phyloP scores from a whole-genome alignment of 2,113 vertebrate genomes.

The Phyllostomus hastatus region DNA sequence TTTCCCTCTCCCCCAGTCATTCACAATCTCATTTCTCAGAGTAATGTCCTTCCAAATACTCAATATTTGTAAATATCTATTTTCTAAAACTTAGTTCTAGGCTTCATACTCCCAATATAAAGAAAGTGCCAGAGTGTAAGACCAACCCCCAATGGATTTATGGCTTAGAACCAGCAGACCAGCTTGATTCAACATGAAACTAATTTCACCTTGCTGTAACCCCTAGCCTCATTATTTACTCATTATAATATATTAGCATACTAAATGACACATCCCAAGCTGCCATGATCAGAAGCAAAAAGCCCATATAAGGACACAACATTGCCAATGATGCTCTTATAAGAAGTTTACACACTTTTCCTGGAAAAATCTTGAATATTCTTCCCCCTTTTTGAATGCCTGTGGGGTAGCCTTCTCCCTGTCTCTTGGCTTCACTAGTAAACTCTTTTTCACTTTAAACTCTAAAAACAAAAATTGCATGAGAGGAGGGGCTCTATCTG shows the following conservation, averaged over 20 bases:
- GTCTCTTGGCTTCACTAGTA: not conserved
- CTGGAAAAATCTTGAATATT: not conserved
- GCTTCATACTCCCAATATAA: not conserved
- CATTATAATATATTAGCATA: not conserved
- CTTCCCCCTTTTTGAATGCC: not conserved
- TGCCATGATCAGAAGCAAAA: not conserved
- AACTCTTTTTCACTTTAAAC: not conserved
- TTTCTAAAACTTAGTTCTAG: not conserved
- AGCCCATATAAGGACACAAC: not conserved
- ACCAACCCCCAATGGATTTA: not conserved
- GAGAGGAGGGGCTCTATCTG: not conserved
- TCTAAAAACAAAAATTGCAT: not conserved
- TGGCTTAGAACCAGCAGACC: not conserved
- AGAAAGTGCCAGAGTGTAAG: not conserved
- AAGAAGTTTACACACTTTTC: not conserved
- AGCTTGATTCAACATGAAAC: not conserved
- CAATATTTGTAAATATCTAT: not conserved
- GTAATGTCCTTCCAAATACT: not conserved
- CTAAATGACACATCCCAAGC: not conserved
- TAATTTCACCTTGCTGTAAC: not conserved
- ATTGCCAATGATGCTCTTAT: not conserved
- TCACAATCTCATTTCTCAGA: conserved; percentile 1
- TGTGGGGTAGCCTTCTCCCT: not conserved
- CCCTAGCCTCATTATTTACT: not conserved
- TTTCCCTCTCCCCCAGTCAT: not conserved